Percentiles rank a stretch among this genome's conserved stretches.
These are phyloP conservation scores for Sericinus montela DNA, from an alignment of 2,888 invertebrate species.

Conservation along the genomic window DNA sequence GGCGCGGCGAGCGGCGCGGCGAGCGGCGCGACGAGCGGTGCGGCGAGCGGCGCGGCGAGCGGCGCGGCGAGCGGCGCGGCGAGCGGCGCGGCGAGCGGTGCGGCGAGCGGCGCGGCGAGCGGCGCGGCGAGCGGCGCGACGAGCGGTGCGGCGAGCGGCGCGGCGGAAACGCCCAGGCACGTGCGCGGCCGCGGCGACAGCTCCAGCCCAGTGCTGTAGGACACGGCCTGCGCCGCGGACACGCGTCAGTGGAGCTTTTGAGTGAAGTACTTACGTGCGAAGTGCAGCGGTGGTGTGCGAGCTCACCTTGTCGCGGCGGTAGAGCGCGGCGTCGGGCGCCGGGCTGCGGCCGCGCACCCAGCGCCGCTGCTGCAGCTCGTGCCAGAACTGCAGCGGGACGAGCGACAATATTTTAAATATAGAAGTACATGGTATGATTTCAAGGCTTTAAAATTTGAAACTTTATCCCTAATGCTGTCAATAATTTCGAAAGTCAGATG, in stretches of 20 bases:
- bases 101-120: too few relatives aligned
- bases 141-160: slow-evolving; percentile 4
- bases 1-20: slow-evolving; percentile 16
- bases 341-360: slow-evolving; percentile 65
- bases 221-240: slow-evolving; percentile 77
- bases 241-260: too few relatives aligned
- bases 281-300: too few relatives aligned
- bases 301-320: slow-evolving; percentile 82
- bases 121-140: not conserved
- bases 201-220: slow-evolving; percentile 87
- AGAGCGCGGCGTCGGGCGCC: slow-evolving; percentile 75
- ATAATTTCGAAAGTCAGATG: too few relatives aligned
- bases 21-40: not conserved
- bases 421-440: too few relatives aligned
- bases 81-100: slow-evolving; percentile 83
- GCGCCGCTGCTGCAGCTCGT: slow-evolving; percentile 74
- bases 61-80: slow-evolving; percentile 83
- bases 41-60: slow-evolving; percentile 35
- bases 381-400: slow-evolving; percentile 85
- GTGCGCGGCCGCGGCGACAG: slow-evolving; percentile 84
- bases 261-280: too few relatives aligned
- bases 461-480: too few relatives aligned
- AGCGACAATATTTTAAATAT: too few relatives aligned
- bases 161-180: slow-evolving; percentile 72
- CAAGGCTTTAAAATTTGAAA: too few relatives aligned